These are phyloP conservation scores for Ips typographus DNA, from an alignment of 1,140 invertebrate species.

Conservation along the genomic window DNA sequence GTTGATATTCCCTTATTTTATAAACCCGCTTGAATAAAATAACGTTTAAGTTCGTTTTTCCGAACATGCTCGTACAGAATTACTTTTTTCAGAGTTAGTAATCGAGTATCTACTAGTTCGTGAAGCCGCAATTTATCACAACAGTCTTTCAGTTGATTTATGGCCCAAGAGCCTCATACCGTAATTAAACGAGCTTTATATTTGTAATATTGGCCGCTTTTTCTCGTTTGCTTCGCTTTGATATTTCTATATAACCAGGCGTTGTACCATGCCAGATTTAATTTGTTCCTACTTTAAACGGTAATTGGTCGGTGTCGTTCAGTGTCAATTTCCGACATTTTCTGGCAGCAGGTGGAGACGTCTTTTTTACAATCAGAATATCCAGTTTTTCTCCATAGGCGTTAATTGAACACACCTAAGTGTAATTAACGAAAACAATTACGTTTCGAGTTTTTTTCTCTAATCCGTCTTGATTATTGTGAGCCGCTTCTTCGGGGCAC, in stretches of 20 bases:
- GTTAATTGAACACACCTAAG: too few relatives aligned
- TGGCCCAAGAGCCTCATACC: slow-evolving; percentile 8
- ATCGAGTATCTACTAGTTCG: slow-evolving; percentile 27
- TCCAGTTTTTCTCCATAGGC: too few relatives aligned
- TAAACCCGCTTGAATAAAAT: slow-evolving; percentile 18
- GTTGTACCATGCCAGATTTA: not conserved
- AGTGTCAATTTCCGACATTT: too few relatives aligned
- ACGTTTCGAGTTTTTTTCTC: too few relatives aligned
- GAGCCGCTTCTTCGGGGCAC: too few relatives aligned
- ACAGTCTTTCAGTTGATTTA: slow-evolving; percentile 22
- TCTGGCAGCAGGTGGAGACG: too few relatives aligned
- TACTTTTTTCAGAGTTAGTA: slow-evolving; percentile 14
- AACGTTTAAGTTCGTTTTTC: slow-evolving; percentile 9
- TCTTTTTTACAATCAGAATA: too few relatives aligned
- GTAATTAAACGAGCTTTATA: slow-evolving; percentile 22
- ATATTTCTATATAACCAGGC: slow-evolving; percentile 2
- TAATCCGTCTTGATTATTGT: too few relatives aligned
- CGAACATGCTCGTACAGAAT: slow-evolving; percentile 6
- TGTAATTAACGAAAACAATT: too few relatives aligned
- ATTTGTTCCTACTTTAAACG: slow-evolving; percentile 9
- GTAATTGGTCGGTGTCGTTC: too few relatives aligned
- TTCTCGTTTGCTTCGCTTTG: slow-evolving; percentile 3
- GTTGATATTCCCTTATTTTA: slow-evolving; percentile 17
- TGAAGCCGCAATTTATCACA: slow-evolving; percentile 29
- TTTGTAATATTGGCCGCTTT: slow-evolving; percentile 19